Percentiles rank a stretch among this genome's conserved stretches.
phyloP scores from a whole-genome alignment of 2,797 vertebrate species.

The Salmo trutta region DNA sequence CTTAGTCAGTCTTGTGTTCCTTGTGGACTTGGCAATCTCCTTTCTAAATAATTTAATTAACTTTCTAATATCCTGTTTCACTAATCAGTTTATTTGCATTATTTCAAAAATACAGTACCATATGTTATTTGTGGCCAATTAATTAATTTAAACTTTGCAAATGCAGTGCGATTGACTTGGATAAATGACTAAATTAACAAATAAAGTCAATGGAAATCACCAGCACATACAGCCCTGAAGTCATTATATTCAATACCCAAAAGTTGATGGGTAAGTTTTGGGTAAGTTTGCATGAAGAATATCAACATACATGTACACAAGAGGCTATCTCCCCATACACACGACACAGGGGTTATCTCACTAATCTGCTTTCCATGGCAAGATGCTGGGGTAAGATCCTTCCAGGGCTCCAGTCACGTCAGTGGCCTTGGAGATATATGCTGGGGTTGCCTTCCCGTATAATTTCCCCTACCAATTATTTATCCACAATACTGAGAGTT shows the following conservation, averaged over 20 bases:
- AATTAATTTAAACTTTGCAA: neutral
- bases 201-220: neutral
- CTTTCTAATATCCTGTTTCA: neutral
- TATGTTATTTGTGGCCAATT: neutral
- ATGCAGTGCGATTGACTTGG: neutral
- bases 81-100: neutral
- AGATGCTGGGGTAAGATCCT: neutral
- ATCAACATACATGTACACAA: slow-evolving; percentile 12
- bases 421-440: neutral
- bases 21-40: neutral
- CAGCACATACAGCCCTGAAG: neutral
- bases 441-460: neutral
- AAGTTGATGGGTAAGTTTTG: neutral
- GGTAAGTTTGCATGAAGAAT: slow-evolving; percentile 22
- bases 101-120: neutral
- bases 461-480: neutral
- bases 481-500: slow-evolving; percentile 5
- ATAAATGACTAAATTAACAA: slow-evolving; percentile 4
- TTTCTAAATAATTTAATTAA: neutral
- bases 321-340: slow-evolving; percentile 11
- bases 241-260: neutral
- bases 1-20: neutral
- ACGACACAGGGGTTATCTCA: slow-evolving; percentile 36
- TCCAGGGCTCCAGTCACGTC: neutral
- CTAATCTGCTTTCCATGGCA: neutral